Evolutionary conservation across 2,797 vertebrate genomes (phyloP).

Genomic region (Rhynchonycteris naso): DNA sequence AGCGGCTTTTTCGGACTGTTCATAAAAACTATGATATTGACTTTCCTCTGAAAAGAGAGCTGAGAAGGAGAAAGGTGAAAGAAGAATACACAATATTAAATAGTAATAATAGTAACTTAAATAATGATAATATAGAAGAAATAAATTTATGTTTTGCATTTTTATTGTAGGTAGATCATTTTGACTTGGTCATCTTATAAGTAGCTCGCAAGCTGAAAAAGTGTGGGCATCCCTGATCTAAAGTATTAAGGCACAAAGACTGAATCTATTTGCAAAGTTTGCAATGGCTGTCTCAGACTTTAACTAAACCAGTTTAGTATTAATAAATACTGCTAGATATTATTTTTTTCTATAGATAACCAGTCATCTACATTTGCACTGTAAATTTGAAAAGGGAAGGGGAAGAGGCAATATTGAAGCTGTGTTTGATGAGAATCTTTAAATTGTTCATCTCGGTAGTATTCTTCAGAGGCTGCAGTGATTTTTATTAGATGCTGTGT

Average conservation of each 20-base stretch:
- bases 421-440: slow-evolving; percentile 28
- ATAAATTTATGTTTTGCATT: too few species aligned
- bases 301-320: neutral
- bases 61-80: too few species aligned
- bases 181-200: too few species aligned
- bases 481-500: neutral
- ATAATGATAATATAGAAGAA: too few species aligned
- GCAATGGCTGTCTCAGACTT: neutral
- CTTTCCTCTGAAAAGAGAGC: too few species aligned
- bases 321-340: neutral
- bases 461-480: neutral
- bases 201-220: too few species aligned
- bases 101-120: too few species aligned
- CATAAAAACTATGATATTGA: too few species aligned
- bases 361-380: neutral
- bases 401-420: neutral
- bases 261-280: neutral
- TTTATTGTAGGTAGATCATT: too few species aligned
- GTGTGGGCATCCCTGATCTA: too few species aligned
- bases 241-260: neutral
- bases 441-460: neutral
- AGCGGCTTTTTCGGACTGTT: too few species aligned
- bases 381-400: neutral
- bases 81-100: too few species aligned
- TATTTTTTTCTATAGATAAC: neutral